Conservation (phyloP, 92 coral and sea anemone species). For the Bergia puertoricense region DNA sequence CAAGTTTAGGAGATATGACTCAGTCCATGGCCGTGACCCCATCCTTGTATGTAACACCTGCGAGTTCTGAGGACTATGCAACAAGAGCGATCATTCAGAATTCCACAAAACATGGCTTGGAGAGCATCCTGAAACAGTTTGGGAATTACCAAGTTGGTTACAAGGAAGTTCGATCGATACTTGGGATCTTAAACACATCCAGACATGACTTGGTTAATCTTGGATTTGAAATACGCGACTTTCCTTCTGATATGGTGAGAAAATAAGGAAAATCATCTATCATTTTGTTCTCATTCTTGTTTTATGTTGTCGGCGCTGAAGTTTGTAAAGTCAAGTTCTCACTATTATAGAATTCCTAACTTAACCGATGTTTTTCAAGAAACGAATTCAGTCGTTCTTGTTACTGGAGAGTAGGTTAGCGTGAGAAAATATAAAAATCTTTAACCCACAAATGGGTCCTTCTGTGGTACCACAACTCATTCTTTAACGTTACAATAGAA, state of each 20-base stretch:
- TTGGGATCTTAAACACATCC: conserved; percentile 55
- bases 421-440: too few species aligned
- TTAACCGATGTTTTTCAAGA: too few species aligned
- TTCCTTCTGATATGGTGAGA: conserved; percentile 58
- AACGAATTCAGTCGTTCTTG: too few species aligned
- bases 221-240: conserved; percentile 68
- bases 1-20: not conserved
- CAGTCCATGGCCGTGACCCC: conserved; percentile 61
- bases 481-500: too few species aligned
- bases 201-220: conserved; percentile 39
- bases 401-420: too few species aligned
- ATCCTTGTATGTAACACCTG: conserved; percentile 64
- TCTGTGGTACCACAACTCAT: too few species aligned
- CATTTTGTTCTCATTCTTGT: too few species aligned
- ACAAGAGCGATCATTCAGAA: conserved; percentile 68
- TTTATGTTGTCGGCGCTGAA: too few species aligned
- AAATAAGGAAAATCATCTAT: not conserved
- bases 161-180: conserved; percentile 57
- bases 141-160: conserved; percentile 63
- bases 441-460: too few species aligned
- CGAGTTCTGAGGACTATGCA: conserved; percentile 69
- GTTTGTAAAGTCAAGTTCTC: too few species aligned
- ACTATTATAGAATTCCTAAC: too few species aligned
- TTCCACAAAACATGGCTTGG: conserved; percentile 59
- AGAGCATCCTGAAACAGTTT: conserved; percentile 55